Evolutionary conservation across 2,113 vertebrate genomes (phyloP).

Genomic region (Emydocephalus ijimae): DNA sequence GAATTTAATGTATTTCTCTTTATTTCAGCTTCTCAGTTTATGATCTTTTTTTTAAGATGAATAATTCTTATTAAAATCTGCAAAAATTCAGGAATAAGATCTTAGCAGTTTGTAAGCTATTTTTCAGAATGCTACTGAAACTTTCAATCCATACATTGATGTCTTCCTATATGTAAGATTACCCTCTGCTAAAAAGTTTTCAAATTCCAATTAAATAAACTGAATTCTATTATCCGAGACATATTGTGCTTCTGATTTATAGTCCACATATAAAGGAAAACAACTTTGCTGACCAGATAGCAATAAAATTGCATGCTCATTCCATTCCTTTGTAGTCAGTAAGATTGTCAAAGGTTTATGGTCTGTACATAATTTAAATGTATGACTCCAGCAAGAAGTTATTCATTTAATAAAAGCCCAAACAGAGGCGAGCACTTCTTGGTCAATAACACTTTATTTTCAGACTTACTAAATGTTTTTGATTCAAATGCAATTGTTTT

Average conservation of each 20-base stretch:
- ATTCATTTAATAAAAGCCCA: background rate
- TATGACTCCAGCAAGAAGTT: background rate
- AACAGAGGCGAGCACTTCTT: background rate
- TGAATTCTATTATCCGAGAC: background rate
- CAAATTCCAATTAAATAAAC: background rate
- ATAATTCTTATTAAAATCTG: background rate
- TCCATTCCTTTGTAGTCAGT: background rate
- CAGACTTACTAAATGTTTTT: background rate
- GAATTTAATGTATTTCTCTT: background rate
- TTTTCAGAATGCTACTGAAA: background rate
- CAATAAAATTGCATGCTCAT: background rate
- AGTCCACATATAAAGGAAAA: background rate
- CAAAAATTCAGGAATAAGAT: background rate
- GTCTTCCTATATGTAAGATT: background rate
- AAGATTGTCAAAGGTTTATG: background rate
- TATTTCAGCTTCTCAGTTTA: background rate
- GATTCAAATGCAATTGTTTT: background rate
- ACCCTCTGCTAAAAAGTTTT: background rate
- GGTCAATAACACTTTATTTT: background rate
- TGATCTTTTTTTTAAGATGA: background rate
- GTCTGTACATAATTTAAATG: background rate
- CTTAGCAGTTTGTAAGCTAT: background rate
- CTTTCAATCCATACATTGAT: background rate
- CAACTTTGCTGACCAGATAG: background rate
- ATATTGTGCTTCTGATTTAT: background rate